Evolutionary conservation across 2,888 invertebrate genomes (phyloP).

Genomic region (Galerucella calmariensis): DNA sequence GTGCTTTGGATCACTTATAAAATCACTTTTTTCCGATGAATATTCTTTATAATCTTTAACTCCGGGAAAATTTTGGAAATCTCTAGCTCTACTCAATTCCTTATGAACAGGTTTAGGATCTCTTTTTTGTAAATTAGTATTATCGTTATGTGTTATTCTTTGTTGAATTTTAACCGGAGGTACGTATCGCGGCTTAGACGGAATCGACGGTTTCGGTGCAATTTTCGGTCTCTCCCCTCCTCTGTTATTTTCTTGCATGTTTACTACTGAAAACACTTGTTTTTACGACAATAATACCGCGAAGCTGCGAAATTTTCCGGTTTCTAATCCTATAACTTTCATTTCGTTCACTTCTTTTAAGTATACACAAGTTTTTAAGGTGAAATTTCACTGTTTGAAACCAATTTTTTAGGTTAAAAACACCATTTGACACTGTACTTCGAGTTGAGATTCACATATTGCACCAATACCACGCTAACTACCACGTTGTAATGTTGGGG

Average conservation of each 20-base stretch:
- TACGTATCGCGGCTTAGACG: constrained; percentile 64
- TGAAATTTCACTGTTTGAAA: constrained; percentile 5
- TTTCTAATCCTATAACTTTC: background rate
- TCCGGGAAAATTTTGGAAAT: constrained; percentile 31
- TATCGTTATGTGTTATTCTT: constrained; percentile 44
- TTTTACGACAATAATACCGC: constrained; percentile 24
- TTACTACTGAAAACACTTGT: constrained; percentile 30
- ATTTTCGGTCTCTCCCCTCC: constrained; percentile 60
- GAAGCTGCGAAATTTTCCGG: background rate
- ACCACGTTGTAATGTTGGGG: constrained; percentile 62
- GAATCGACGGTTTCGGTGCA: constrained; percentile 59
- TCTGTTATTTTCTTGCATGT: constrained; percentile 56
- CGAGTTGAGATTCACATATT: constrained; percentile 38
- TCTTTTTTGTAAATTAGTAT: constrained; percentile 35
- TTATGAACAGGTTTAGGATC: constrained; percentile 39
- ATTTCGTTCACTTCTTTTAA: constrained; percentile 11
- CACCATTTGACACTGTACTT: constrained; percentile 25
- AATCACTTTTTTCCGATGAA: constrained; percentile 39
- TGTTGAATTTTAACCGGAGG: constrained; percentile 62
- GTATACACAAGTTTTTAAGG: background rate
- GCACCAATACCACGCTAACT: constrained; percentile 58
- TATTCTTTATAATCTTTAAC: constrained; percentile 45
- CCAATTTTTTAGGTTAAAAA: constrained; percentile 22
- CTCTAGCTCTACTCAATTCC: constrained; percentile 40
- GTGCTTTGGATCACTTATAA: constrained; percentile 41